These are phyloP conservation scores for Lagorchestes hirsutus DNA, from an alignment of 2,797 vertebrate species.

Conservation along the genomic window DNA sequence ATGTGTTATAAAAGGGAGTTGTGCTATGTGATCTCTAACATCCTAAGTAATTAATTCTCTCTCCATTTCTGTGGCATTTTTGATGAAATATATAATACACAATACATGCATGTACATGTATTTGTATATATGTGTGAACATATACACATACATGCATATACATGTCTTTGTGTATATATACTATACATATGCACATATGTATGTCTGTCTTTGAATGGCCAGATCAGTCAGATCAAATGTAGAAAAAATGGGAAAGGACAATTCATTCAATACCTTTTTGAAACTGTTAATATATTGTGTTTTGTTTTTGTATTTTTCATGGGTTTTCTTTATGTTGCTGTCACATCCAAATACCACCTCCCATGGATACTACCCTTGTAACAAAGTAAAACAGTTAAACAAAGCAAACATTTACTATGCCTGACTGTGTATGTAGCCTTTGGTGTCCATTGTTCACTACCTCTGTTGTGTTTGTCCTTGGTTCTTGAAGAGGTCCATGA, in stretches of 20 bases:
- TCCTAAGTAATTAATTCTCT: not conserved
- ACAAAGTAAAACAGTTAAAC: not conserved
- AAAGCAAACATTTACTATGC: not conserved
- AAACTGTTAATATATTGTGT: not conserved
- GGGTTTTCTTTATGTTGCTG: not conserved
- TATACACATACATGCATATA: too few species aligned
- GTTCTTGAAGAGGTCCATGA: too few species aligned
- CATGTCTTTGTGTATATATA: too few species aligned
- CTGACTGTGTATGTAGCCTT: not conserved
- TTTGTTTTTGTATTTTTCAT: not conserved
- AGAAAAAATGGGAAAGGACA: not conserved
- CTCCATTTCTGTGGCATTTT: not conserved
- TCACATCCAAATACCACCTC: not conserved
- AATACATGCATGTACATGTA: too few species aligned
- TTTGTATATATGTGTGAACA: too few species aligned
- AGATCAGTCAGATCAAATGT: not conserved
- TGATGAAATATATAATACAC: not conserved
- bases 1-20: not conserved
- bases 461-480: not conserved
- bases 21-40: not conserved
- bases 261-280: constrained; percentile 41
- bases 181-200: too few species aligned
- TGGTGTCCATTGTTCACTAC: not conserved
- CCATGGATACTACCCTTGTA: not conserved
- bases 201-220: not conserved